Percentiles rank a stretch among this genome's conserved stretches.
Conservation (phyloP, 1,140 invertebrate species). For the Drosophila tani region DNA sequence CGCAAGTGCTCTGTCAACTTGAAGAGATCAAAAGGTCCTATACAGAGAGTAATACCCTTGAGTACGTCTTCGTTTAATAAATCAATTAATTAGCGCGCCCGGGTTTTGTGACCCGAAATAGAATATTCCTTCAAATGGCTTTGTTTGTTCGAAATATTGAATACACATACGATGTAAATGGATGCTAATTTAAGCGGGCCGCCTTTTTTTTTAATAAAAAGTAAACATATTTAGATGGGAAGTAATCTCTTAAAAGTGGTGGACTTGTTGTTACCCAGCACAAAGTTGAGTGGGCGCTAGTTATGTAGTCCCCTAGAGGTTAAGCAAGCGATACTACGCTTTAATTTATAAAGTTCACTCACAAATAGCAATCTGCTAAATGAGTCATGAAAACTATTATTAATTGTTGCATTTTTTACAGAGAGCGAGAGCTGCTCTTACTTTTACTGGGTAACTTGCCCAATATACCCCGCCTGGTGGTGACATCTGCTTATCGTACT, state of each 20-base stretch:
- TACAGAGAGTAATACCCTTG: not conserved
- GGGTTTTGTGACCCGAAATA: slow-evolving; percentile 4
- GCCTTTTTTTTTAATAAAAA: not conserved
- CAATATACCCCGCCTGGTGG: not conserved
- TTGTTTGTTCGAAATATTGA: slow-evolving; percentile 4
- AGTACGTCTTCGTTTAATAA: not conserved
- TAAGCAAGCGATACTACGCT: too few relatives aligned
- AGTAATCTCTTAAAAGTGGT: too few relatives aligned
- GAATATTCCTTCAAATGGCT: slow-evolving; percentile 2
- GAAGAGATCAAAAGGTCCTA: not conserved
- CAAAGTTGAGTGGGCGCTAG: too few relatives aligned
- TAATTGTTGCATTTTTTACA: not conserved
- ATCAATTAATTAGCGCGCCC: slow-evolving; percentile 18
- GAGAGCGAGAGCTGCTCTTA: not conserved
- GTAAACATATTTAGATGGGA: slow-evolving; percentile 2
- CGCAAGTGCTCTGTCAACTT: not conserved
- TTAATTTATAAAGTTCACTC: not conserved
- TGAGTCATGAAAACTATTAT: not conserved
- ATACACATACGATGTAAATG: not conserved
- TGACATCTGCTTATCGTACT: slow-evolving; percentile 5
- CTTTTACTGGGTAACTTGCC: not conserved
- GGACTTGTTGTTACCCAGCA: not conserved
- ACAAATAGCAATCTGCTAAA: not conserved
- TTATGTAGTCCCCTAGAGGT: too few relatives aligned
- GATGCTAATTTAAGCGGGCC: slow-evolving; percentile 18